Evolutionary conservation across 2,113 vertebrate genomes (phyloP).

Genomic region (Catharus fuscescens): DNA sequence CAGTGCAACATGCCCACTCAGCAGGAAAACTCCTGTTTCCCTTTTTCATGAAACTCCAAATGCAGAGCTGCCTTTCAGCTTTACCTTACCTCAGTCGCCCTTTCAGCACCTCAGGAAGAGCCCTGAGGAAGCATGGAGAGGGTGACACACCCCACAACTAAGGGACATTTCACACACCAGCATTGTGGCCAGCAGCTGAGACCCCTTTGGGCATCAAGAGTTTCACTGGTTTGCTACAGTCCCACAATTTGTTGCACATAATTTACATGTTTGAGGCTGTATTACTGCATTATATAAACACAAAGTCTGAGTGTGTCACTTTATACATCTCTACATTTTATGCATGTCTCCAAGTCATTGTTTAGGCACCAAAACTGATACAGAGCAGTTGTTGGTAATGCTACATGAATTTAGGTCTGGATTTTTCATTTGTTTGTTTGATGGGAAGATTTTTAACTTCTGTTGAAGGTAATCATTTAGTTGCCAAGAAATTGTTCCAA

Average conservation of each 20-base stretch:
- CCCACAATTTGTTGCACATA: not conserved
- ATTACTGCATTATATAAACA: not conserved
- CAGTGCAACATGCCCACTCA: not conserved
- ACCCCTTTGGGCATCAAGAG: not conserved
- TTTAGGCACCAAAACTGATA: not conserved
- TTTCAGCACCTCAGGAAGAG: not conserved
- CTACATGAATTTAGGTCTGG: not conserved
- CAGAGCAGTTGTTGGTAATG: not conserved
- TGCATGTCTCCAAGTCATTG: not conserved
- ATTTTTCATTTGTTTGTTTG: not conserved
- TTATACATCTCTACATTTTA: not conserved
- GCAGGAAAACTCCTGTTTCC: not conserved
- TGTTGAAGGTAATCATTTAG: not conserved
- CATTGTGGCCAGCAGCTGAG: rapidly evolving
- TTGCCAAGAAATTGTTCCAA: not conserved
- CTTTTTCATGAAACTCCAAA: not conserved
- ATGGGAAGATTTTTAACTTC: not conserved
- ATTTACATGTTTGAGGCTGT: not conserved
- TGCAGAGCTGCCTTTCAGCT: not conserved
- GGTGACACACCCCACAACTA: rapidly evolving
- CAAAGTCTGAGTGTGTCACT: not conserved
- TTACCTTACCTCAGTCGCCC: not conserved
- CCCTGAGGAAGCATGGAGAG: rapidly evolving
- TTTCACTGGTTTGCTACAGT: not conserved
- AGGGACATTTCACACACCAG: not conserved